Evolutionary conservation across 2,797 vertebrate species (phyloP).

Genomic region (Gymnodraco acuticeps): DNA sequence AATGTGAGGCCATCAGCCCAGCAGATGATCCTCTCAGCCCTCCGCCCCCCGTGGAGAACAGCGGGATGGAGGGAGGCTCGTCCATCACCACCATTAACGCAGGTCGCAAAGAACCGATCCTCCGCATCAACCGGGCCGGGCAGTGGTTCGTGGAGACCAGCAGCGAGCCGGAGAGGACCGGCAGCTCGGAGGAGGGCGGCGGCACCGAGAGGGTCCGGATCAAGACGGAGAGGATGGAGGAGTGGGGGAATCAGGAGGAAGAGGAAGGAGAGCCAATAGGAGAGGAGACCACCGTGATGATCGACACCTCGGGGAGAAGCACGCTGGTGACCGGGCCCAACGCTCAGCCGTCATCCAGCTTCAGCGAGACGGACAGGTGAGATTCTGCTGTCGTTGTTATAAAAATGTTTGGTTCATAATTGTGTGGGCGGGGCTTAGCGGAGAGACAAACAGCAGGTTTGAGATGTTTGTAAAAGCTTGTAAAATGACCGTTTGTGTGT

Average conservation of each 20-base stretch:
- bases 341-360: constrained; percentile 91
- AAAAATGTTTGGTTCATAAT: no score
- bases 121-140: constrained; percentile 94
- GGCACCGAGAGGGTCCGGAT: constrained; percentile 90
- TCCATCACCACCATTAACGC: constrained; percentile 83
- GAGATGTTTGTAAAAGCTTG: no score
- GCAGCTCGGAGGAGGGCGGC: constrained; percentile 84
- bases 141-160: constrained; percentile 97
- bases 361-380: constrained; percentile 94
- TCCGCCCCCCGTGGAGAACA: constrained; percentile 90
- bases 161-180: constrained; percentile 80
- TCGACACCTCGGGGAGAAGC: constrained; percentile 92
- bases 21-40: constrained; percentile 92
- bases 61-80: constrained; percentile 80
- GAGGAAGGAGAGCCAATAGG: constrained; percentile 92
- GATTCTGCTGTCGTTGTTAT: background rate
- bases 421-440: no score
- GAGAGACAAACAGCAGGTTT: no score
- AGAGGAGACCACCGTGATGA: constrained; percentile 93
- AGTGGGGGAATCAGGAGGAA: constrained; percentile 94
- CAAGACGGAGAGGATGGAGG: constrained; percentile 95
- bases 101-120: constrained; percentile 90
- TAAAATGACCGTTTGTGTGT: background rate
- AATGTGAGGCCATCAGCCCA: constrained; percentile 86
- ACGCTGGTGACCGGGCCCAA: constrained; percentile 85